phyloP scores from a whole-genome alignment of 2,113 vertebrate species.

The Larimichthys crocea region DNA sequence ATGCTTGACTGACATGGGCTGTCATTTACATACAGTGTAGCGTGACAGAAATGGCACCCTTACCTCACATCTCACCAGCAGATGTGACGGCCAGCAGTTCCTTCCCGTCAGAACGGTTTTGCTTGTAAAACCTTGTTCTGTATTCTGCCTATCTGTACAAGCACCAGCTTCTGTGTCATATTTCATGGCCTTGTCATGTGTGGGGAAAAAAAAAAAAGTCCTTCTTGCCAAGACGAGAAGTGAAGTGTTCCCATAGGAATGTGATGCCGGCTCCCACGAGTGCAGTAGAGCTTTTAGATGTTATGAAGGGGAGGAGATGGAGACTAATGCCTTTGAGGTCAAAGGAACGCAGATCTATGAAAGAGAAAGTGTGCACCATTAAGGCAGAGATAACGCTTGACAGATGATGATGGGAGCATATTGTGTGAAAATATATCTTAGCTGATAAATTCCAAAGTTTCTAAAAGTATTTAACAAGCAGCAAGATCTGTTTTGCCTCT shows the following conservation, averaged over 20 bases:
- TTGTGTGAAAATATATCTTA: not conserved
- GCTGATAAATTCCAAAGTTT: not conserved
- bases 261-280: slow-evolving; percentile 26
- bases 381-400: slow-evolving; percentile 10
- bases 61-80: slow-evolving; percentile 38
- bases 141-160: slow-evolving; percentile 40
- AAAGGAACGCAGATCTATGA: slow-evolving; percentile 43
- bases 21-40: slow-evolving; percentile 48
- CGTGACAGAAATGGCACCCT: slow-evolving; percentile 45
- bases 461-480: slow-evolving; percentile 2
- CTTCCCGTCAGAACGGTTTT: slow-evolving; percentile 30
- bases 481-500: not conserved
- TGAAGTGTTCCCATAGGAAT: slow-evolving; percentile 20
- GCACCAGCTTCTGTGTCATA: slow-evolving; percentile 48
- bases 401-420: not conserved
- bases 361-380: slow-evolving; percentile 33
- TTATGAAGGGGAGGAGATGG: slow-evolving; percentile 37
- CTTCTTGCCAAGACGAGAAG: slow-evolving; percentile 11
- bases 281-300: slow-evolving; percentile 47
- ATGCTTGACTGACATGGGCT: slow-evolving; percentile 47
- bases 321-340: slow-evolving; percentile 59
- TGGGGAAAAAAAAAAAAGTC: slow-evolving; percentile 12
- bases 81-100: slow-evolving; percentile 39
- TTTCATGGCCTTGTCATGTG: slow-evolving; percentile 62
- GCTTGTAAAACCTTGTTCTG: slow-evolving; percentile 50